Evolutionary conservation across 2,888 invertebrate genomes (phyloP), one percentile per base, ranked within the genome.

Genomic region (Drosophila aldrichi): DNA sequence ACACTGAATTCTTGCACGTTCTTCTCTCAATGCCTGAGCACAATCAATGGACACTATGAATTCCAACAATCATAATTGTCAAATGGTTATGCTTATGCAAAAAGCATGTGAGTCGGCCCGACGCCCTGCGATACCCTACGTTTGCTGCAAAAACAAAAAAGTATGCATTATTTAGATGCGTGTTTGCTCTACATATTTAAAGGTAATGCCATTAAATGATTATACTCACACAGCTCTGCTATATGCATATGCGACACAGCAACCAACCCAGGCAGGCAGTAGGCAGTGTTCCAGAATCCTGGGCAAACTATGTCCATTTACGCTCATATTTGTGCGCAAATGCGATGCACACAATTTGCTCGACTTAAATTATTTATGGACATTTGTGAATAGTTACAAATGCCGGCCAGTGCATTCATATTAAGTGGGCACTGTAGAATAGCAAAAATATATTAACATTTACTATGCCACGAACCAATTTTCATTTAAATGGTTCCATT

Each of bases 121-220:
- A 8, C 20, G 14, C 1, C 32, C 20, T 22, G 7, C 5, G 6
- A 52, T 72, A 58, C 70, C 38, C 59, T 73, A 65, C 49, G 36
- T 18, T 36, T 18, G 40, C 32, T 25, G 41, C 29, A 34, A 40
- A 49, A 51, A 46, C 9, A 44, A 41, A 55, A 66, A 58, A 59
- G 25, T 41, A 18, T 41, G 38, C 60, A 68, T 76, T 71, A 77
- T 77, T 77, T 60, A 66, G 70, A 41, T 56, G 32, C 48, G 55
- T 70, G 72, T 61, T 75, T 65, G 55, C 32, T 67, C 46, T 55
- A 74, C 82, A 74, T 74, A 84, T 81, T 79, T 84, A 61, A 81
- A 69, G 64, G 80, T 85, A 89, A 89, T 85, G 69, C 76, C 58
- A 88, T 82, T 74, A 72, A 82, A 82, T 75, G 59, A 68, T 76